Percentiles rank a stretch among this genome's conserved stretches.
Conservation (phyloP, 2,113 vertebrate genomes). For the Reinhardtius hippoglossoides region DNA sequence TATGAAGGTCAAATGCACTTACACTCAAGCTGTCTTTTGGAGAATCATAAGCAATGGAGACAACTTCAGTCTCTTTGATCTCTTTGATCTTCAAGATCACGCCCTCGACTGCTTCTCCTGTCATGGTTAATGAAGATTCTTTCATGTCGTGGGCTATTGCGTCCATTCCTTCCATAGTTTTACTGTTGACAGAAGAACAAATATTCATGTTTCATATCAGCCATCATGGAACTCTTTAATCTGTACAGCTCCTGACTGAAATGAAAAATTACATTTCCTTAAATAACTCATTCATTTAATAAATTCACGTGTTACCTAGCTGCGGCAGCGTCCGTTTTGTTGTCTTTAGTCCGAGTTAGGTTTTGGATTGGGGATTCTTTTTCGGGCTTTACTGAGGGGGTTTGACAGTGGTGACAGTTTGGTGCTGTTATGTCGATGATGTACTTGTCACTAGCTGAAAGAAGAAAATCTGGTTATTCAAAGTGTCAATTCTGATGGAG, state of each 20-base stretch:
- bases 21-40: slow-evolving; percentile 32
- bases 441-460: neutral
- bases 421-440: neutral
- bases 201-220: no score
- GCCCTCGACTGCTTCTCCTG: slow-evolving; percentile 34
- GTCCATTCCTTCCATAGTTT: neutral
- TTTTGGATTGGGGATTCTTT: no score
- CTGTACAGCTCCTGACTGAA: neutral
- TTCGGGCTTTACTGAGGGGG: no score
- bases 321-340: accelerated
- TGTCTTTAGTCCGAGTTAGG: no score
- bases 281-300: neutral
- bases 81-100: slow-evolving; percentile 22
- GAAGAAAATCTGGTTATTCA: neutral
- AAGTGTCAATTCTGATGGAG: neutral
- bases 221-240: neutral
- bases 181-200: slow-evolving; percentile 48
- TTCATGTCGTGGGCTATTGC: neutral
- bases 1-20: slow-evolving; percentile 31
- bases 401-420: slow-evolving; percentile 37
- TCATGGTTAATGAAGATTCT: slow-evolving; percentile 4
- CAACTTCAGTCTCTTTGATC: accelerated
- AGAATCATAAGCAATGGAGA: slow-evolving; percentile 17
- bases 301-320: slow-evolving; percentile 52
- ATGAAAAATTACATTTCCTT: neutral